Conservation (phyloP, 2,797 vertebrate genomes). For the Aeoliscus strigatus region DNA sequence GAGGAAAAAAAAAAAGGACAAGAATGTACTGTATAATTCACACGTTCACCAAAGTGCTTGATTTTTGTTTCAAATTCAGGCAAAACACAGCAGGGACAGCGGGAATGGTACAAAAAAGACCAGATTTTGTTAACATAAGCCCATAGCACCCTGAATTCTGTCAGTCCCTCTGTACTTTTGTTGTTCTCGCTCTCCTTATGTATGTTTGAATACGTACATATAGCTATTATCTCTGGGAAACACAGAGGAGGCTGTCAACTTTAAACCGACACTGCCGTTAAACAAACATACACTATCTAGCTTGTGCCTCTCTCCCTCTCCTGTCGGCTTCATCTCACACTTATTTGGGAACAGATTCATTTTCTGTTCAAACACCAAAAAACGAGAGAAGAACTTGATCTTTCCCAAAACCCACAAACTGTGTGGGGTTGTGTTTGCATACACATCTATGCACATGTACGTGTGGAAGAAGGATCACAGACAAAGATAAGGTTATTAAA, state of each 20-base stretch:
- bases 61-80: no score
- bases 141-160: neutral
- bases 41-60: neutral
- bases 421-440: slow-evolving; percentile 3
- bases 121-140: neutral
- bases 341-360: slow-evolving; percentile 45
- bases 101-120: neutral
- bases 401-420: slow-evolving; percentile 2
- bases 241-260: neutral
- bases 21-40: no score
- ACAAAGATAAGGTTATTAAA: slow-evolving; percentile 51
- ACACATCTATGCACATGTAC: neutral
- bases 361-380: slow-evolving; percentile 34
- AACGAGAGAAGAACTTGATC: slow-evolving; percentile 6
- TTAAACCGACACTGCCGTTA: slow-evolving; percentile 2
- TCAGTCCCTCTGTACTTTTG: no score
- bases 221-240: neutral
- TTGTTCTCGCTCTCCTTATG: no score
- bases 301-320: neutral
- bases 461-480: slow-evolving; percentile 29
- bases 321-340: slow-evolving; percentile 20
- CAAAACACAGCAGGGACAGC: no score
- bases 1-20: slow-evolving; percentile 3
- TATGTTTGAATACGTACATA: no score
- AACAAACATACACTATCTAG: slow-evolving; percentile 13